Base-by-base conservation (phyloP, 2,888 invertebrate genomes). In the Idaea straminata region DNA sequence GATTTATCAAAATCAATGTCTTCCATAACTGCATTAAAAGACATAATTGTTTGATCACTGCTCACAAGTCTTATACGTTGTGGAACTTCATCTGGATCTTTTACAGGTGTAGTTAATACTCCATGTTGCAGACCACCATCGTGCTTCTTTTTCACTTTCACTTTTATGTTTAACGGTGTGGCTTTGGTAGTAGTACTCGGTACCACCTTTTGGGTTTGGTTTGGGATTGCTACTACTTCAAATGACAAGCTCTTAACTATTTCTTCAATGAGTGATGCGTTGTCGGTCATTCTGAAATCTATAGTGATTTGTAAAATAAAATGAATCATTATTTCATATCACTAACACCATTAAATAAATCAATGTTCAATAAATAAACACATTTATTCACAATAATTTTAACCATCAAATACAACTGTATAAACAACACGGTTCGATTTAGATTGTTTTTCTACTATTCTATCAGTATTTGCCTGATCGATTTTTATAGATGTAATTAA, bases 41-140 rank as follows among this genome's bases (percentile, higher is more conserved):
- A 87, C 80, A 89, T 83, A 35, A 92, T 87, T 25, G 91, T 91
- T 70, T 85, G 88, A 64, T 90, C 87, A 70, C 91, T 92, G 66
- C 79, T 86, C 5, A 85, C 81, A 5, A 85, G 70, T 35, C 83
- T 77, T 61, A 89, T 73, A 69, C 80, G 83, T 68, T 86, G 81
- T 6, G 75, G 70, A 6, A 64, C 59, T 13, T 70, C 71, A 15
- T 73, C 69, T 5, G 72, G 65, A 59, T 69, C 65, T 38, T 72
- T 73, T 57, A 74, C 66, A 67, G 84, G 79, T 62, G 81, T 72
- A 10, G 84, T 80, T 62, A 85, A 66, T 13, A 81, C 65, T 36
- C 82, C 84, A 61, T 74, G 71, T 61, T 76, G 70, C 35, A 74
- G 65, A 1, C 66, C 66, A 57, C 71, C 67, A 36, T 83, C 80